Base-by-base conservation (phyloP, 2,888 invertebrate species). In the Pyrochroa serraticornis region DNA sequence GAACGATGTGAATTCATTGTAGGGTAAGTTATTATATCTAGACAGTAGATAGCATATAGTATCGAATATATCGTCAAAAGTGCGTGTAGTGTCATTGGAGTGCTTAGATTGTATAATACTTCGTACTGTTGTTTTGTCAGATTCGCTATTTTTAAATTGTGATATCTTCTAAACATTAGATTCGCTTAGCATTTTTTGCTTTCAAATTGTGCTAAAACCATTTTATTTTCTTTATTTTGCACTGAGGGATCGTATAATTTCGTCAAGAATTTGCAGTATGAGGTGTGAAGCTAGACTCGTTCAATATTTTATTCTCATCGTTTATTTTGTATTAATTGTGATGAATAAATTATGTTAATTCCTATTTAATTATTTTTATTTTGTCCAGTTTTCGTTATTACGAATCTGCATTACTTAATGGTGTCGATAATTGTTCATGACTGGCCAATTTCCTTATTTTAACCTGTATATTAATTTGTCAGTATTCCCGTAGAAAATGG, bases 41-140 rank as follows among this genome's bases (percentile, higher is more conserved):
- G 74, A 44, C 71, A 73, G 77, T 78, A 77, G 77, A 77, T 77
- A 76, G 76, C 66, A 72, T 74, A 73, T 76, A 77, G 75, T 75
- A 75, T 77, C 75, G 76, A 77, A 75, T 78, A 77, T 77, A 76
- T 76, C 73, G 70, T 75, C 70, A 72, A 73, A 75, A 72, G 73
- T 76, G 77, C 75, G 75, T 76, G 77, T 78, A 78, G 78, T 78
- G 74, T 77, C 73, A 72, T 73, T 77, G 76, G 76, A 77, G 75
- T 74, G 76, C 75, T 76, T 76, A 76, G 73, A 72, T 66, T 74
- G 70, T 72, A 71, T 67, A 60, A 58, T 65, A 65, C 71, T 71
- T 72, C 68, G 70, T 73, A 71, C 71, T 71, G 71, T 72, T 72
- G 65, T 63, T 48, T 58, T 49, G 53, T 64, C 64, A 54, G 55